phyloP scores from a whole-genome alignment of 2,113 vertebrate genomes.

The Scalopus aquaticus region DNA sequence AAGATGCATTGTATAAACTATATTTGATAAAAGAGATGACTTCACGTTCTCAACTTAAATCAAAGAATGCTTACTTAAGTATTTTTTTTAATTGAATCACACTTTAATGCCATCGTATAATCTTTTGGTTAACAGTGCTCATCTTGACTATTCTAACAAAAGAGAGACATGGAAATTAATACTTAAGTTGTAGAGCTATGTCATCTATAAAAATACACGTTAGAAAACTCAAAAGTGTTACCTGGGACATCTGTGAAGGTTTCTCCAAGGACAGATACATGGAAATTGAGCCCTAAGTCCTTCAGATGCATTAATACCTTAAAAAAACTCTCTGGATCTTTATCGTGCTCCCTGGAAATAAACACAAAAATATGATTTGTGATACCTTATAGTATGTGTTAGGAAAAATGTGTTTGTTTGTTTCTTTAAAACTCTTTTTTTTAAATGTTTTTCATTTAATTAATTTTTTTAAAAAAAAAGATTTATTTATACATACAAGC shows the following conservation, averaged over 20 bases:
- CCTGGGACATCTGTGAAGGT: slow-evolving; percentile 95
- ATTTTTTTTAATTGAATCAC: slow-evolving; percentile 80
- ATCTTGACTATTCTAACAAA: slow-evolving; percentile 66
- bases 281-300: slow-evolving; percentile 88
- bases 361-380: slow-evolving; percentile 89
- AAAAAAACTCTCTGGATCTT: slow-evolving; percentile 97
- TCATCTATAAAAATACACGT: slow-evolving; percentile 63
- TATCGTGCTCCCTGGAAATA: slow-evolving; percentile 97
- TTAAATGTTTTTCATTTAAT: too few relatives aligned
- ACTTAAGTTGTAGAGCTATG: slow-evolving; percentile 11
- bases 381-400: slow-evolving; percentile 11
- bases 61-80: slow-evolving; percentile 72
- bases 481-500: too few relatives aligned
- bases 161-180: slow-evolving; percentile 68
- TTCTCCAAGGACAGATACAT: slow-evolving; percentile 93
- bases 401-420: not conserved
- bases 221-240: slow-evolving; percentile 75
- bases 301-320: slow-evolving; percentile 92
- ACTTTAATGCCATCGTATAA: slow-evolving; percentile 66
- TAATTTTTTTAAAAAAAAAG: too few relatives aligned
- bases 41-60: slow-evolving; percentile 66
- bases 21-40: slow-evolving; percentile 75
- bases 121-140: slow-evolving; percentile 64
- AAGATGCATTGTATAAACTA: slow-evolving; percentile 63
- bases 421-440: too few relatives aligned